Conservation (phyloP, 2,888 invertebrate genomes). For the Himalopsyche japonica region DNA sequence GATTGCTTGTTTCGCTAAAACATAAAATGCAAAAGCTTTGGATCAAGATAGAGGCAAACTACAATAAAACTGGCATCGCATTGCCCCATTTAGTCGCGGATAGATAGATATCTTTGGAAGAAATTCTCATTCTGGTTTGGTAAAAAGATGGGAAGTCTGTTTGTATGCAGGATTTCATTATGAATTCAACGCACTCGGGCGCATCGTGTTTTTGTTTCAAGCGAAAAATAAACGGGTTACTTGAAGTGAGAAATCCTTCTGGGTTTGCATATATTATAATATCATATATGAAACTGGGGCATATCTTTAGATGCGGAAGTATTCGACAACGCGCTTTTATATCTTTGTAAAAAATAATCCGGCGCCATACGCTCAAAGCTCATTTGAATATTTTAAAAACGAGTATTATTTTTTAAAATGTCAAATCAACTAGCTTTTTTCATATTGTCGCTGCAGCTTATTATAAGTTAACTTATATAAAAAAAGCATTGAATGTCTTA, state of each 20-base stretch:
- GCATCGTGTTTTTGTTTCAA: conserved; percentile 19
- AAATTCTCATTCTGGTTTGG: neutral
- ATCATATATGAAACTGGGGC: neutral
- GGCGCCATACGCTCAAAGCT: no score
- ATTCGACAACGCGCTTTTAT: neutral
- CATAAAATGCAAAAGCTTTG: neutral
- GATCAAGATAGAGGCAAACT: neutral
- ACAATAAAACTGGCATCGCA: neutral
- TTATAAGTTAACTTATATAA: no score
- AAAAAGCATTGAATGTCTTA: no score
- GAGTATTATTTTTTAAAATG: no score
- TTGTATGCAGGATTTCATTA: conserved; percentile 32
- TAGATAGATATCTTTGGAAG: neutral
- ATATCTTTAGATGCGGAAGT: neutral
- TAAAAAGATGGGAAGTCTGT: conserved; percentile 3
- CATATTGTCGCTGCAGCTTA: no score
- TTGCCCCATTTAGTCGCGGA: neutral
- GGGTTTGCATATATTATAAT: neutral
- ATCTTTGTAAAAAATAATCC: neutral
- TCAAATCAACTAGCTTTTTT: no score
- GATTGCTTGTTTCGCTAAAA: neutral
- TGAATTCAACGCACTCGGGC: conserved; percentile 28
- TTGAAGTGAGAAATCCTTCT: conserved; percentile 22
- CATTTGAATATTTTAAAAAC: no score
- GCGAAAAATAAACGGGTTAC: conserved; percentile 30